A percentile compares a stretch with the other conserved stretches of the same genome.
Evolutionary conservation across 2,888 invertebrate species (phyloP).

Genomic region (Tryphoninae sp.): DNA sequence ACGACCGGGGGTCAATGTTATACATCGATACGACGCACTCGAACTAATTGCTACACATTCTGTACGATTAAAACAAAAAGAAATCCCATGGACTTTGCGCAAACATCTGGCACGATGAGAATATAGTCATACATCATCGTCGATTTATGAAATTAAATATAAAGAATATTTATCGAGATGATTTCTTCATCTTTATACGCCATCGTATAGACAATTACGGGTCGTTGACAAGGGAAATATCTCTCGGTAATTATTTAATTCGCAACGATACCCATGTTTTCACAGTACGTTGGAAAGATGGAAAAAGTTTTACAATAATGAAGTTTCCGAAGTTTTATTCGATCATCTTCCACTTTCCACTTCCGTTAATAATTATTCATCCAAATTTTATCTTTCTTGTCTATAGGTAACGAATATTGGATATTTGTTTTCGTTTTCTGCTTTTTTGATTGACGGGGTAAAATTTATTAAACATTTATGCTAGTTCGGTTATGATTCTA

Average conservation of each 20-base stretch:
- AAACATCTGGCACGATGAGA: background rate
- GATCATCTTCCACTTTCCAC: background rate
- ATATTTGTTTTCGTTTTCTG: conserved; percentile 3
- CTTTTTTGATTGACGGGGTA: background rate
- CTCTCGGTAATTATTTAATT: no score
- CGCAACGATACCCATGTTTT: no score
- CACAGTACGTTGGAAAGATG: background rate
- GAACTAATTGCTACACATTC: conserved; percentile 36
- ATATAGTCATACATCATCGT: background rate
- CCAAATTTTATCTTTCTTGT: background rate
- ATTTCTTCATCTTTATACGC: no score
- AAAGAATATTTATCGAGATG: no score
- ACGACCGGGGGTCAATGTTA: conserved; percentile 35
- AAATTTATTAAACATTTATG: conserved; percentile 35
- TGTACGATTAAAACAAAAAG: background rate
- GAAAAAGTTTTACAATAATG: no score
- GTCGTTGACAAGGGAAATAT: no score
- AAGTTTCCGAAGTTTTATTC: background rate
- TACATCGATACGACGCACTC: conserved; percentile 20
- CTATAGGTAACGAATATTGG: conserved; percentile 1
- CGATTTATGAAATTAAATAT: no score
- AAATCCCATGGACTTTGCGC: no score
- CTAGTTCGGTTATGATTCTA: background rate
- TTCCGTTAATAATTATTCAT: background rate
- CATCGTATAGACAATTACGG: no score